Conservation (phyloP, 2,797 vertebrate species). For the Babyrousa celebensis region DNA sequence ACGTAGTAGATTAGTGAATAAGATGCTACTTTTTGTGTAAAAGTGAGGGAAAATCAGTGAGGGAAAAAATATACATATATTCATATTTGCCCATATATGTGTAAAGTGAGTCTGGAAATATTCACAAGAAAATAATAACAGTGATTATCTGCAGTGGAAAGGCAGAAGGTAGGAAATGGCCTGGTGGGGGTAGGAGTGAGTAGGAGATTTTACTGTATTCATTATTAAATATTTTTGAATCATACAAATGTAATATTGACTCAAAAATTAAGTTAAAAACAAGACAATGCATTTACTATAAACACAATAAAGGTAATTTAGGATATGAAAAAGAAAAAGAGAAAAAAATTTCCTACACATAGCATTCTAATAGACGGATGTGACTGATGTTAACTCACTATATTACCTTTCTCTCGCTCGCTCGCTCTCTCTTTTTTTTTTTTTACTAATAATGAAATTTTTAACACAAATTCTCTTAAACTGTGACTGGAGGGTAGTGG, state of each 20-base stretch:
- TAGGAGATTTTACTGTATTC: background rate
- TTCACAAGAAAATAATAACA: background rate
- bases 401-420: background rate
- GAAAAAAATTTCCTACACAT: background rate
- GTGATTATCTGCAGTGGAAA: background rate
- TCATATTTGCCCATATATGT: background rate
- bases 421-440: background rate
- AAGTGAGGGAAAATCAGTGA: constrained; percentile 8
- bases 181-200: background rate
- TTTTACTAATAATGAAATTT: background rate
- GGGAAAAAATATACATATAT: background rate
- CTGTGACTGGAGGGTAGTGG: background rate
- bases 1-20: background rate
- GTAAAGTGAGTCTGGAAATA: background rate
- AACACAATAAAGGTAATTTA: background rate
- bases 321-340: background rate
- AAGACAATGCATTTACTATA: background rate
- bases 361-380: background rate
- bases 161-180: background rate
- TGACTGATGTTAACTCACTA: background rate
- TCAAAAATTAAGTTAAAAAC: background rate
- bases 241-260: background rate
- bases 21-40: background rate
- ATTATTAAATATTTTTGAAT: background rate
- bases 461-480: background rate